Base-by-base conservation (phyloP, 2,797 vertebrate genomes). In the Takifugu ocellatus region DNA sequence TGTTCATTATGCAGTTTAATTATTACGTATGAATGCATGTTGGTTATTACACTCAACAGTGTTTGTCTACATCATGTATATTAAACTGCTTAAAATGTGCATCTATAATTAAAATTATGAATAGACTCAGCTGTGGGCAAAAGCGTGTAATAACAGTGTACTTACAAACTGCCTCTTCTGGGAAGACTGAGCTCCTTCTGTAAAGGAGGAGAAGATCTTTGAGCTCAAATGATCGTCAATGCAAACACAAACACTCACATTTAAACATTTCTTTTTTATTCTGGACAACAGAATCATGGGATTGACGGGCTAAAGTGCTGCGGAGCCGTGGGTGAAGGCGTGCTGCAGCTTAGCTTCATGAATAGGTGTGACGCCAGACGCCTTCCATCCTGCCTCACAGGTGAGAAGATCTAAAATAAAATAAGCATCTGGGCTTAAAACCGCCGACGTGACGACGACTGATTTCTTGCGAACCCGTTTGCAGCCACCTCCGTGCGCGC, bases 121-220 rank as follows among this genome's bases (percentile, higher is more conserved):
- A 39, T 39, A 1, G 5, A 12, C 36, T 39, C 10, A 39, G 36
- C 36, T 12, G 36, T 39, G 36, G 36, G 36, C 36, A 12, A 14
- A 12, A 39, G 12, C 24, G 33, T 61, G 55, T 26, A 56, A 57
- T 56, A 25, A 42, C 44, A n/a, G 16, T 67, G 25, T 95, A 99
- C 97, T 98, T 90, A 99, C 97, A 98, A 76, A 90, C 96, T 98
- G 90, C 96, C 97, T 91, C 96, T 94, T 91, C 97, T 92, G 54
- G 97, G 97, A 83, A 99, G 95, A 82, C 97, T 99, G 89, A 99
- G 81, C 82, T 99, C 97, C 71, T 99, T 99, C 96, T 99, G 95
- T 9, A 86, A 92, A 78, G 72, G 61, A 85, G 61, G 44, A 79
- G 15, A 66, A 59, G 2, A 52, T 5, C 26, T 24, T 1, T 73